These are phyloP conservation scores for Sander vitreus DNA, from an alignment of 2,113 vertebrate species.

Conservation along the genomic window DNA sequence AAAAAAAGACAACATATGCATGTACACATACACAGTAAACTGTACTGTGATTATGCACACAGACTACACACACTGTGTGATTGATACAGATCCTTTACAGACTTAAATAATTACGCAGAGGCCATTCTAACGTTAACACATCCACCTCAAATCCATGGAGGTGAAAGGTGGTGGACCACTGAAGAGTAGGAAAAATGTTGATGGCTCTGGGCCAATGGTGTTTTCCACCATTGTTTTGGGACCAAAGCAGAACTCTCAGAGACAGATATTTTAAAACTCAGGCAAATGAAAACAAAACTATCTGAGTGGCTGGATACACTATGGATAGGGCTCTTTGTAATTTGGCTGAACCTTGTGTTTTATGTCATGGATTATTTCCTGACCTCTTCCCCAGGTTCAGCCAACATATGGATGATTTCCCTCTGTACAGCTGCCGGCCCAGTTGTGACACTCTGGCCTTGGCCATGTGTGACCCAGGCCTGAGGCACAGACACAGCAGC, in stretches of 20 bases:
- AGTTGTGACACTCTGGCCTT: slow-evolving; percentile 90
- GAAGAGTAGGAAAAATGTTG: background rate
- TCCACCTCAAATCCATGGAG: background rate
- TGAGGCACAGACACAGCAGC: slow-evolving; percentile 83
- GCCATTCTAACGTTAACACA: too few relatives aligned
- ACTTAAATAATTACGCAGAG: too few relatives aligned
- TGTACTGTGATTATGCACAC: background rate
- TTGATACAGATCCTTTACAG: background rate
- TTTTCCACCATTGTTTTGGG: background rate
- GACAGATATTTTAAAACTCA: background rate
- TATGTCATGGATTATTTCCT: background rate
- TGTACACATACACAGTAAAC: background rate
- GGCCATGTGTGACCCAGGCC: slow-evolving; percentile 94
- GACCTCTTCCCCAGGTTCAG: slow-evolving; percentile 79
- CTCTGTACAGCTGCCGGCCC: slow-evolving; percentile 54
- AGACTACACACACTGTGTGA: too few relatives aligned
- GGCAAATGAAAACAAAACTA: background rate
- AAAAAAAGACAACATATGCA: background rate
- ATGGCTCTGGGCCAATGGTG: background rate
- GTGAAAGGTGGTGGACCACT: background rate
- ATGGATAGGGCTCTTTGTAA: background rate
- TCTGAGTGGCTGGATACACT: background rate
- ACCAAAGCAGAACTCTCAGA: background rate
- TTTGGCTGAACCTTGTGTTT: background rate
- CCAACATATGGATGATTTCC: slow-evolving; percentile 86